A percentile compares a stretch with the other conserved stretches of the same genome.
phyloP scores from a whole-genome alignment of 2,113 vertebrate species.

The Odobenus rosmarus region DNA sequence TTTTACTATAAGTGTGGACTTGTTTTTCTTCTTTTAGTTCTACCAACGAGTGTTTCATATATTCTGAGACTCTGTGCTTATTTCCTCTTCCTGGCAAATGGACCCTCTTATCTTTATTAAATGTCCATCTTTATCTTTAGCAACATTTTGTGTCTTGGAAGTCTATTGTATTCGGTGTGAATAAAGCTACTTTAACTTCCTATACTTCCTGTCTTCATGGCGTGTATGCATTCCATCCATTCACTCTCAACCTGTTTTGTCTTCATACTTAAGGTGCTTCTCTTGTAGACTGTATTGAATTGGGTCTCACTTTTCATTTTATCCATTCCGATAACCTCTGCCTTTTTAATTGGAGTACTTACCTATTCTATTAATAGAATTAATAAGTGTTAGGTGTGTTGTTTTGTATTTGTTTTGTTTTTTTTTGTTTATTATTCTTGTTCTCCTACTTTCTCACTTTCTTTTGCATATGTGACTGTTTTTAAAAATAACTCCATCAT shows the following conservation, averaged over 20 bases:
- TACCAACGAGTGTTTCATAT: rapidly evolving
- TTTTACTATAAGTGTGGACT: rapidly evolving
- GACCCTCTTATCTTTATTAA: too few relatives aligned
- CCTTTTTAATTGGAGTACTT: neutral
- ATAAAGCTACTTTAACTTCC: rapidly evolving
- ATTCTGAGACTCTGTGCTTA: rapidly evolving
- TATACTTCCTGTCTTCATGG: rapidly evolving
- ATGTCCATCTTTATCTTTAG: neutral
- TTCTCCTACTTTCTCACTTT: neutral
- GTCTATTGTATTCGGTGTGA: too few relatives aligned
- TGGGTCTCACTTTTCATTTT: neutral
- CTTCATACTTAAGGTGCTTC: neutral
- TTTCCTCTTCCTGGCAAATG: neutral
- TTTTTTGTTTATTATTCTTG: neutral
- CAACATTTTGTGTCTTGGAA: rapidly evolving
- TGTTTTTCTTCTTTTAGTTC: neutral
- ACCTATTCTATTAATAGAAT: neutral
- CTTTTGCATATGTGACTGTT: neutral
- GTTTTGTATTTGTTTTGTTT: neutral
- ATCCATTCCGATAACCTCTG: neutral
- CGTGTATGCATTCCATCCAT: rapidly evolving
- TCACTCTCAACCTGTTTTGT: neutral
- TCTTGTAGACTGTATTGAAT: rapidly evolving
- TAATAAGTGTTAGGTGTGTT: neutral
- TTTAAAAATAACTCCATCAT: neutral